Percentiles rank a stretch among this genome's conserved stretches.
Evolutionary conservation across 2,888 invertebrate species (phyloP).

Genomic region (Thereva unica): DNA sequence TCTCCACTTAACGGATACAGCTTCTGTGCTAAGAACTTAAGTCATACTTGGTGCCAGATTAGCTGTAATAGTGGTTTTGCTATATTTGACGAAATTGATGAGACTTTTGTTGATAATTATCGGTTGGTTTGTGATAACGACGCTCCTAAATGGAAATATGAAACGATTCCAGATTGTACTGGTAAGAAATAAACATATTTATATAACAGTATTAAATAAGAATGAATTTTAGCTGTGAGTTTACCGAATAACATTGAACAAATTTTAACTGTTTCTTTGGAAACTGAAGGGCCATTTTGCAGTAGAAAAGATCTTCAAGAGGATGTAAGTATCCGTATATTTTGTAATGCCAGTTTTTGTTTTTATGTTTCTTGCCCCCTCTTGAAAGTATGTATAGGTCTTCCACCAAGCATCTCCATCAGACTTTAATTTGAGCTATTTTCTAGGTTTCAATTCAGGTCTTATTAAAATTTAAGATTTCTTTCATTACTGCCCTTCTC

Average conservation of each 20-base stretch:
- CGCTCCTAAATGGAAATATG: slow-evolving; percentile 55
- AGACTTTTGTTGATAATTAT: slow-evolving; percentile 53
- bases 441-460: too few species aligned
- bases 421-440: too few species aligned
- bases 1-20: slow-evolving; percentile 60
- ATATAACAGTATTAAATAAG: neutral
- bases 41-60: slow-evolving; percentile 61
- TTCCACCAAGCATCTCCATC: too few species aligned
- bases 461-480: too few species aligned
- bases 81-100: slow-evolving; percentile 51
- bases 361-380: slow-evolving; percentile 4
- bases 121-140: slow-evolving; percentile 53
- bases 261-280: slow-evolving; percentile 58
- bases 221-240: slow-evolving; percentile 55
- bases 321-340: slow-evolving; percentile 32
- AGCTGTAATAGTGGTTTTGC: slow-evolving; percentile 67
- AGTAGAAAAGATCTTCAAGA: slow-evolving; percentile 49
- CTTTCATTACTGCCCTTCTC: too few species aligned
- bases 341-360: neutral
- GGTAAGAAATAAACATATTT: slow-evolving; percentile 49
- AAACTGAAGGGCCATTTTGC: slow-evolving; percentile 57
- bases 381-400: too few species aligned
- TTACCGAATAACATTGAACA: slow-evolving; percentile 60
- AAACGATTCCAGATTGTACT: slow-evolving; percentile 63
- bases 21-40: slow-evolving; percentile 58